phyloP scores from a whole-genome alignment of 2,113 vertebrate genomes.

The Cisticola juncidis region DNA sequence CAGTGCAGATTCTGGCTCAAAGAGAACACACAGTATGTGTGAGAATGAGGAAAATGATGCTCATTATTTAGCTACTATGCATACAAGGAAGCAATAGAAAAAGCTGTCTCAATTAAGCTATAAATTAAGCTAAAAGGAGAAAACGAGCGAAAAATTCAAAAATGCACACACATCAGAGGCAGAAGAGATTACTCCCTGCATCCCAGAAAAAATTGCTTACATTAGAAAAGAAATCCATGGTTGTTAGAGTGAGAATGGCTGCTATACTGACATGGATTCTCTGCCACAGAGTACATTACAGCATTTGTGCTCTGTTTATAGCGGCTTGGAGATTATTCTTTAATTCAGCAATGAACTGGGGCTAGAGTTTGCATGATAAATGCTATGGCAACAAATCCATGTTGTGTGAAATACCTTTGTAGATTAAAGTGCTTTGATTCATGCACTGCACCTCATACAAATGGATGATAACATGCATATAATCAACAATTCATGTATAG shows the following conservation, averaged over 20 bases:
- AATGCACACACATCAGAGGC: neutral
- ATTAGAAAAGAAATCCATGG: neutral
- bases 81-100: neutral
- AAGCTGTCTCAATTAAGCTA: neutral
- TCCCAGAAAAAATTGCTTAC: neutral
- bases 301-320: neutral
- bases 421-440: slow-evolving; percentile 50
- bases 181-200: neutral
- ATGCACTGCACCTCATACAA: neutral
- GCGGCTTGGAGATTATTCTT: neutral
- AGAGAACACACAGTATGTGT: neutral
- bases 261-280: neutral
- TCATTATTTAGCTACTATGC: neutral
- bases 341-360: slow-evolving; percentile 12
- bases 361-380: slow-evolving; percentile 12
- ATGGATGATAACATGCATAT: neutral
- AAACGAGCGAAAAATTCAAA: neutral
- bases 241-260: neutral
- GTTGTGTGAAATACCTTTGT: slow-evolving; percentile 5
- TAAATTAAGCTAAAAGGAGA: neutral
- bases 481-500: neutral
- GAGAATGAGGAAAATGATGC: neutral
- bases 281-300: neutral
- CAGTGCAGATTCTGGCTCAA: neutral
- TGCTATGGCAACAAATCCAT: slow-evolving; percentile 23